These are phyloP conservation scores for Cryptocheilus praepositus DNA, from an alignment of 2,888 invertebrate species.

Conservation along the genomic window DNA sequence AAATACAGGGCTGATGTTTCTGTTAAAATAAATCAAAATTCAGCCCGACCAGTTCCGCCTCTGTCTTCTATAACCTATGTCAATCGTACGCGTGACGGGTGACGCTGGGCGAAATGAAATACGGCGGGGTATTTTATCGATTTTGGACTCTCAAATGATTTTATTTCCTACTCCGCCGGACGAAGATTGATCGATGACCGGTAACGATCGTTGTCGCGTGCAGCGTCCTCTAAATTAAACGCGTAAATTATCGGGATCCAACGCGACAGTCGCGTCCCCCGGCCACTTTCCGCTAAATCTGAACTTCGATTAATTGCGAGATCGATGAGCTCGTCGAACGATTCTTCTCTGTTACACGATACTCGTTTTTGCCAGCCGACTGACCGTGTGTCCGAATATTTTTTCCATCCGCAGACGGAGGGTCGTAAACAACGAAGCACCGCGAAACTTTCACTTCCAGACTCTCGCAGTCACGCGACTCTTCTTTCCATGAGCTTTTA, in stretches of 20 bases:
- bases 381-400: background rate
- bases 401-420: background rate
- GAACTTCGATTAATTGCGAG: background rate
- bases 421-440: background rate
- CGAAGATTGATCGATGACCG: constrained; percentile 15
- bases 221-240: constrained; percentile 12
- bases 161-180: constrained; percentile 22
- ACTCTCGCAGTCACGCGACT: constrained; percentile 2
- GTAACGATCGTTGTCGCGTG: constrained; percentile 1
- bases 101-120: constrained; percentile 39
- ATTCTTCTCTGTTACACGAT: background rate
- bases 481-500: constrained; percentile 42
- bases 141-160: constrained; percentile 34
- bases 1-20: constrained; percentile 28
- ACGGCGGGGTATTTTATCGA: constrained; percentile 37
- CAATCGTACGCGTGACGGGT: constrained; percentile 35
- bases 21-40: constrained; percentile 46
- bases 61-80: constrained; percentile 14
- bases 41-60: too few species aligned
- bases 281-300: background rate
- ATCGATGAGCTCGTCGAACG: background rate
- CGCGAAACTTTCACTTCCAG: background rate
- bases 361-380: background rate
- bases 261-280: background rate
- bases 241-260: constrained; percentile 11